These are phyloP conservation scores for Cnemophilus loriae DNA, from an alignment of 2,113 vertebrate genomes.

Conservation along the genomic window DNA sequence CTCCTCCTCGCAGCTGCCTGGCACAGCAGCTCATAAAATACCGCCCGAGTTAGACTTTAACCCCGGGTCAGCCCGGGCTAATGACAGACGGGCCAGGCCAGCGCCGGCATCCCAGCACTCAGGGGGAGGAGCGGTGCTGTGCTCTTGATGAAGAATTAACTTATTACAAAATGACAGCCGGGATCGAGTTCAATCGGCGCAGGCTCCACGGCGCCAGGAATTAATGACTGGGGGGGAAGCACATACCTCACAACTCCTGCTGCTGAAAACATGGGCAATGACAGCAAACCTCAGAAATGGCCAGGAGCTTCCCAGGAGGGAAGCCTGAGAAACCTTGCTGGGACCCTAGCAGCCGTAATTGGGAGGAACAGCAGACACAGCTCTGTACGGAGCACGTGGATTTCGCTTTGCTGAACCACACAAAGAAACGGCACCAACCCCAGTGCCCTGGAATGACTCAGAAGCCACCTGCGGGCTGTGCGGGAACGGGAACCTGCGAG, in stretches of 20 bases:
- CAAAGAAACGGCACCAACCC: not conserved
- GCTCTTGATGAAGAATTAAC: not conserved
- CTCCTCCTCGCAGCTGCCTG: not conserved
- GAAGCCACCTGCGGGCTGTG: not conserved
- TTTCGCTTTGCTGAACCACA: not conserved
- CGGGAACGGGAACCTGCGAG: not conserved
- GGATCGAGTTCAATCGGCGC: not conserved
- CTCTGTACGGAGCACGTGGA: rapidly evolving
- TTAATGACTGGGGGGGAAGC: not conserved
- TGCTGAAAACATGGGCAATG: not conserved
- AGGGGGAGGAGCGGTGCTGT: not conserved
- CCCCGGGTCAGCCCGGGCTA: not conserved
- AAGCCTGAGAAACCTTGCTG: not conserved
- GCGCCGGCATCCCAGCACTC: not conserved
- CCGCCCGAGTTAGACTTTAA: not conserved
- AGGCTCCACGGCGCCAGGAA: not conserved
- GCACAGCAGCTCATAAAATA: not conserved
- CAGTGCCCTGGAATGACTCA: not conserved
- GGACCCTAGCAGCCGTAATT: not conserved
- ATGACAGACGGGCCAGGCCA: not conserved
- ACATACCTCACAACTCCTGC: not conserved
- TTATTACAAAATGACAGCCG: not conserved
- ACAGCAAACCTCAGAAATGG: not conserved
- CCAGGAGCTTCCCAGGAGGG: not conserved
- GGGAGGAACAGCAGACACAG: not conserved